Evolutionary conservation across 2,797 vertebrate genomes (phyloP).

Genomic region (Sebastes itinus): DNA sequence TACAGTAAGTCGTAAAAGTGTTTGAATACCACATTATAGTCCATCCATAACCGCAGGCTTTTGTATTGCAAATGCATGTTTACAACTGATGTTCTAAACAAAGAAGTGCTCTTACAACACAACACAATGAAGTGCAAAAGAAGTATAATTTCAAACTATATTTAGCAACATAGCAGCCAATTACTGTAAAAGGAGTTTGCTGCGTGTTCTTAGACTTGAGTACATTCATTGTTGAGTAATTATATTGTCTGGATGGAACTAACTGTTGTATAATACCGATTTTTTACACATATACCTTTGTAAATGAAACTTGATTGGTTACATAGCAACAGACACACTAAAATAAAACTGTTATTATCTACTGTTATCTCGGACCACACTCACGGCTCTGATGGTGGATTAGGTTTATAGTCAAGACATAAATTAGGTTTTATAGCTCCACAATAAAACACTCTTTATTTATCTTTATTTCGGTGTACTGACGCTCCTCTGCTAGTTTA

Average conservation of each 20-base stretch:
- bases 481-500: slow-evolving; percentile 43
- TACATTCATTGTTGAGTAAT: neutral
- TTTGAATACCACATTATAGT: neutral
- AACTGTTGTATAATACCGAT: neutral
- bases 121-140: neutral
- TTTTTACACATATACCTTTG: neutral
- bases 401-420: slow-evolving; percentile 55
- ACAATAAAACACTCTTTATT: slow-evolving; percentile 52
- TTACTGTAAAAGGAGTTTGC: neutral
- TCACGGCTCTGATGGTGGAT: slow-evolving; percentile 41
- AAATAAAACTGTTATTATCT: slow-evolving; percentile 39
- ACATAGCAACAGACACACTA: neutral
- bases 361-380: slow-evolving; percentile 61
- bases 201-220: neutral
- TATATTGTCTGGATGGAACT: neutral
- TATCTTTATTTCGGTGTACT: slow-evolving; percentile 12
- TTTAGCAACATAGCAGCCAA: neutral
- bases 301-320: neutral
- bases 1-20: neutral
- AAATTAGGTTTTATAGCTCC: slow-evolving; percentile 60
- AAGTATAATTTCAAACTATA: neutral
- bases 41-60: neutral
- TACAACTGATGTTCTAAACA: no score
- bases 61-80: neutral
- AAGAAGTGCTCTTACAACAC: neutral